Evolutionary conservation across 2,113 vertebrate species (phyloP).

Genomic region (Pheucticus melanocephalus): DNA sequence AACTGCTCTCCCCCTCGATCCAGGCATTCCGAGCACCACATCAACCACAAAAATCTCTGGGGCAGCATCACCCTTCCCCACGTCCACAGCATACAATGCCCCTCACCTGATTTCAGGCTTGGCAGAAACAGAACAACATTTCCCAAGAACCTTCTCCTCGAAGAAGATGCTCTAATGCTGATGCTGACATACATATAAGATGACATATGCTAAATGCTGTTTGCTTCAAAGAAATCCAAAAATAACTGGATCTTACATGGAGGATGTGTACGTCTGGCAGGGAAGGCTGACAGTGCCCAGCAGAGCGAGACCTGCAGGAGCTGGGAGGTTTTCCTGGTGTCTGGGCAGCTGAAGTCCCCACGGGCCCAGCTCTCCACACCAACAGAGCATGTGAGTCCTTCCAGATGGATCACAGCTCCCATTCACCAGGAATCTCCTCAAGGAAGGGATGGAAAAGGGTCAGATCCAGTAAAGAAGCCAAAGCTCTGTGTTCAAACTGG

Average conservation of each 20-base stretch:
- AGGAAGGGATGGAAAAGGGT: neutral
- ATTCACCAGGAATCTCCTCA: neutral
- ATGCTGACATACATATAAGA: slow-evolving; percentile 22
- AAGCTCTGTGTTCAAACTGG: neutral
- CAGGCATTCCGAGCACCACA: neutral
- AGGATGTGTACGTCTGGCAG: neutral
- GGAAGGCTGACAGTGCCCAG: neutral
- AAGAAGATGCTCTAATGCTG: neutral
- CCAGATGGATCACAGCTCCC: neutral
- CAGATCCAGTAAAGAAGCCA: neutral
- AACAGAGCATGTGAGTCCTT: neutral
- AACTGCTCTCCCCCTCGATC: neutral
- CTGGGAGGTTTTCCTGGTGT: neutral
- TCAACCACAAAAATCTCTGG: neutral
- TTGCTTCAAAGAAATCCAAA: slow-evolving; percentile 54
- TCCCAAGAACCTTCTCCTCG: neutral
- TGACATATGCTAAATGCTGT: slow-evolving; percentile 41
- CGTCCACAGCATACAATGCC: fast-evolving
- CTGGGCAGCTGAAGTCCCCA: neutral
- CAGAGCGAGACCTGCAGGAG: neutral
- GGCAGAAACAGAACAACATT: neutral
- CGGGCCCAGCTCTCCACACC: neutral
- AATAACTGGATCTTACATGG: neutral
- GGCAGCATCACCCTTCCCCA: neutral
- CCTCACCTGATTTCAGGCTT: neutral